Evolutionary conservation across 1,140 invertebrate genomes (phyloP).

Genomic region (Diorhabda sublineata): DNA sequence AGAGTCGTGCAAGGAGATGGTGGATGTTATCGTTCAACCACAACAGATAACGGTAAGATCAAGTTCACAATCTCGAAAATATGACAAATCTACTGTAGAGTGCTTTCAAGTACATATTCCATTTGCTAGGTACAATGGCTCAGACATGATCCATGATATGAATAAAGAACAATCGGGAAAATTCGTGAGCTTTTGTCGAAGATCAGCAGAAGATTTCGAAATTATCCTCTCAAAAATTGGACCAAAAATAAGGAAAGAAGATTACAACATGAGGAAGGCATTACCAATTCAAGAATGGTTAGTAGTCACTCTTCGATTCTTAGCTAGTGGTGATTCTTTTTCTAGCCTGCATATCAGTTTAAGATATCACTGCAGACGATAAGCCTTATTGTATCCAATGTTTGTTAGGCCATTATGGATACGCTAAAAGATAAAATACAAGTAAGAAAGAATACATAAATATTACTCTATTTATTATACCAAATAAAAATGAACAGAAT

Average conservation of each 20-base stretch:
- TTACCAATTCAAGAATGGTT: conserved; percentile 34
- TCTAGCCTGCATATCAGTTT: conserved; percentile 30
- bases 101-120: no score
- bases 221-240: conserved; percentile 20
- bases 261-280: conserved; percentile 34
- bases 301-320: conserved; percentile 36
- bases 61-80: no score
- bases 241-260: conserved; percentile 32
- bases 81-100: no score
- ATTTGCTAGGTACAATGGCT: no score
- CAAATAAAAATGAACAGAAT: no score
- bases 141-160: no score
- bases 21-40: no score
- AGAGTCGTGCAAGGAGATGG: no score
- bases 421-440: conserved; percentile 12
- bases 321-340: conserved; percentile 36
- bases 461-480: no score
- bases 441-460: conserved; percentile 13
- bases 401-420: conserved; percentile 28
- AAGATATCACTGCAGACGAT: conserved; percentile 33
- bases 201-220: conserved; percentile 20
- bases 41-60: no score
- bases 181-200: background rate
- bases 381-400: conserved; percentile 30
- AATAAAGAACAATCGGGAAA: no score